Evolutionary conservation across 2,888 invertebrate genomes (phyloP).

Genomic region (Polymixis lichenea): DNA sequence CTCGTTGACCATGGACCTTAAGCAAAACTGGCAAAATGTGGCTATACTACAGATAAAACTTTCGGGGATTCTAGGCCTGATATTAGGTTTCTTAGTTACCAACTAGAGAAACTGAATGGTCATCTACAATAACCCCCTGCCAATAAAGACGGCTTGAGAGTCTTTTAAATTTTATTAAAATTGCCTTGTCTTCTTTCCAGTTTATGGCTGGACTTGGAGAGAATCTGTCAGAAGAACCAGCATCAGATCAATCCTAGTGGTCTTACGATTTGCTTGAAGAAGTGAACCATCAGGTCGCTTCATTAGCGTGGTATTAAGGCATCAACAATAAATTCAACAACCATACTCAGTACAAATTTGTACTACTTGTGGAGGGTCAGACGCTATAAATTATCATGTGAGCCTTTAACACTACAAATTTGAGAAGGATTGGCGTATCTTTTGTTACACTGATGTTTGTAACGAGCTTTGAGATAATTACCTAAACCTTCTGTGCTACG

Average conservation of each 20-base stretch:
- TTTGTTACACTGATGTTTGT: not conserved
- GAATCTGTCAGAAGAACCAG: not conserved
- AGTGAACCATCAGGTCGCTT: not conserved
- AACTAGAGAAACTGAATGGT: not conserved
- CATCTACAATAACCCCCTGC: not conserved
- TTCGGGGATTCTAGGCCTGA: not conserved
- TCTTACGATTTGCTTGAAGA: not conserved
- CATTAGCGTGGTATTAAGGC: not conserved
- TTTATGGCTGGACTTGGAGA: not conserved
- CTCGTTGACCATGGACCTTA: too few species aligned
- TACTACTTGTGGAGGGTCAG: too few species aligned
- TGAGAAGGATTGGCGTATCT: not conserved
- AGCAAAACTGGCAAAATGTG: too few species aligned
- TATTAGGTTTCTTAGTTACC: not conserved
- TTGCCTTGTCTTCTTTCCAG: not conserved
- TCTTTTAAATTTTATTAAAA: not conserved
- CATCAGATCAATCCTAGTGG: not conserved
- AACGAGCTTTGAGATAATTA: not conserved
- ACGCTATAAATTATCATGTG: not conserved
- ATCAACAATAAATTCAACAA: too few species aligned
- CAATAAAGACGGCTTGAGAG: too few species aligned
- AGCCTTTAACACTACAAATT: too few species aligned
- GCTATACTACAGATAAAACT: not conserved
- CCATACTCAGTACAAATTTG: too few species aligned
- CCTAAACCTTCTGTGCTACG: conserved; percentile 9